These are phyloP conservation scores for Phenganax marumi DNA, from an alignment of 92 coral and sea anemone genomes.

Conservation along the genomic window DNA sequence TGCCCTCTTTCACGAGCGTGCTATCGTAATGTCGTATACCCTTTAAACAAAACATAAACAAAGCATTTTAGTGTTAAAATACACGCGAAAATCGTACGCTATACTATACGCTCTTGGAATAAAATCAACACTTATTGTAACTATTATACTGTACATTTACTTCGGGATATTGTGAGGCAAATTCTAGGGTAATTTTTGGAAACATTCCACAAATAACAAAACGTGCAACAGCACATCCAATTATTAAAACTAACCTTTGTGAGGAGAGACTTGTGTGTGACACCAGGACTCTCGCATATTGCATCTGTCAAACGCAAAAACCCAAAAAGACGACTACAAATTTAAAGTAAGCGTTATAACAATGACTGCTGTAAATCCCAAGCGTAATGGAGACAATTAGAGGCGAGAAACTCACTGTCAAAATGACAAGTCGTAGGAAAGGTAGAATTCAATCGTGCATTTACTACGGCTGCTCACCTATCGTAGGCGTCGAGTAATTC, in stretches of 20 bases:
- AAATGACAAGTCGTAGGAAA: constrained; percentile 15
- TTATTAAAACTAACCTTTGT: constrained; percentile 63
- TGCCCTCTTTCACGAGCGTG: constrained; percentile 73
- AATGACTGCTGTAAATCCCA: background rate
- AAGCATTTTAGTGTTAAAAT: constrained; percentile 28
- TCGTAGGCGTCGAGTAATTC: constrained; percentile 93
- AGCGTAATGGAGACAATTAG: constrained; percentile 28
- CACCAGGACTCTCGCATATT: constrained; percentile 80
- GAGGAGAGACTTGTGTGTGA: constrained; percentile 82
- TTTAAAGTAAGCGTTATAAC: background rate
- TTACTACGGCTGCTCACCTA: constrained; percentile 64
- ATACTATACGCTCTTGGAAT: background rate
- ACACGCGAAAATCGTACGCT: constrained; percentile 16
- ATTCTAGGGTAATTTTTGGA: background rate
- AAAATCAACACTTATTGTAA: background rate
- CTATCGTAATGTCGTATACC: constrained; percentile 83
- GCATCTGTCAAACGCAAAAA: constrained; percentile 97
- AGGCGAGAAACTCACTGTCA: constrained; percentile 45
- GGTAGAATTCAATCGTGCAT: constrained; percentile 14
- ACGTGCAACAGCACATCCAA: background rate
- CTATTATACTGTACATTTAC: background rate
- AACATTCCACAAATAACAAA: background rate
- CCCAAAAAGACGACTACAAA: constrained; percentile 95
- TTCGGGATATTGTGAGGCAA: background rate
- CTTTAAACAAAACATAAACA: constrained; percentile 55